Evolutionary conservation across 2,888 invertebrate genomes (phyloP), one percentile per base, ranked within the genome.

Genomic region (Platycheirus albimanus): DNA sequence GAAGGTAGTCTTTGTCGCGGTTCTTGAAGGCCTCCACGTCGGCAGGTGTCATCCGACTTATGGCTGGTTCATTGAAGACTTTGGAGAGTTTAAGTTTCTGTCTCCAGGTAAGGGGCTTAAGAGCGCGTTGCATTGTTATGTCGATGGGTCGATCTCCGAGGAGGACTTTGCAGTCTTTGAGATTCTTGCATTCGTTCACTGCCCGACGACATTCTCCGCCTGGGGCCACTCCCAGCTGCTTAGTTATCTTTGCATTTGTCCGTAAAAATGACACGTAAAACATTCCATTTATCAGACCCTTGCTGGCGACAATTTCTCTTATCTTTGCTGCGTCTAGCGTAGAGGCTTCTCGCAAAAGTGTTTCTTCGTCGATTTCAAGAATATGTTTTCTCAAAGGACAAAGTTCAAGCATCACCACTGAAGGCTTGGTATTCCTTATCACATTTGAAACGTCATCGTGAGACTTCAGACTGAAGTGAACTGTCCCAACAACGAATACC

Each of bases 171-270:
- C 97, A 98, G 84, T 95, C 93, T 1, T 94, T 94, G 71, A 86
- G 47, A 28, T 56, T 77, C 67, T 87, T 88, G 89, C 96, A 96
- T 93, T 97, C 97, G 74, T 92, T 92, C 90, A 95, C 95, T 13
- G 98, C 98, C 45, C 95, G 94, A 64, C 98, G 92, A 89, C 98
- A 98, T 92, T 98, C 98, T 7, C 98, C 98, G 6, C 98, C 99
- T 0, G 98, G 98, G 10, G 98, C 97, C 96, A 98, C 97, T 17
- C 98, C 98, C 38, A 98, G 92, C 89, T 98, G 95, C 87, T 95
- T 94, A 0, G 98, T 97, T 85, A 98, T 92, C 88, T 96, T 95
- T 1, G 97, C 97, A 11, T 97, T 97, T 94, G 97, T 95, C 88
- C 95, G 96, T 66, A 98, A 91, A 86, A 99, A 92, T 24, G 96